Base-by-base conservation (phyloP, 2,113 vertebrate species). In the Puntigrus tetrazona region DNA sequence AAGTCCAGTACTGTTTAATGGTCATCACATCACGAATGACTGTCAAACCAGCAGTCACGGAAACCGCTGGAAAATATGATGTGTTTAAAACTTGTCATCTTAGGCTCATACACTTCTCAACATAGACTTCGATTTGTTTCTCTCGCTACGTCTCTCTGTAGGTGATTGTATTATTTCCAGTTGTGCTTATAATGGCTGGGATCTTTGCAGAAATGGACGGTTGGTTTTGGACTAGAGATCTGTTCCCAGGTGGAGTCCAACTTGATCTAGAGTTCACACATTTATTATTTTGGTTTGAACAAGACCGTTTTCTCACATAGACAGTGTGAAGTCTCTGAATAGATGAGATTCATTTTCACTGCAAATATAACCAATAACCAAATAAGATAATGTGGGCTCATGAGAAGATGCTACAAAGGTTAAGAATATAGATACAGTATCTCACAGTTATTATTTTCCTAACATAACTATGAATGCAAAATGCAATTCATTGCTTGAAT, bases 151-250 rank as follows among this genome's bases (percentile, higher is more conserved):
- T 78, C 55, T 78, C 20, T 22, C 22, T 61, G 47, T 38, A 29
- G 59, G 29, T 67, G 29, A 65, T n/a, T 25, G 72, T 16, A 67
- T 77, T 67, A 50, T 77, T 84, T 75, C 88, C 86, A 85, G 22
- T 83, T 86, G 85, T 78, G 38, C 43, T 78, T 85, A 77, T 70
- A 75, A 78, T 67, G 82, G 73, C 43, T 77, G 34, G 13, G 38
- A 38, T 43, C 20, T 27, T 63, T 8, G 22, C 27, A n/a, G 86
- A 83, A 52, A 85, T n/a, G 43, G 72, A 50, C 25, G 85, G 74
- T 76, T 78, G 2, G 81, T 89, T 88, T 89, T 70, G 82, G 88
- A 91, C 80, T 76, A 5, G n/a, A 81, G 87, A 82, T 85, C 79
- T 61, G 69, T 84, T 88, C 81, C 84, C 90, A 88, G 84, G 86